Base-by-base conservation (phyloP, 2,888 invertebrate genomes). In the Dryobota labecula region DNA sequence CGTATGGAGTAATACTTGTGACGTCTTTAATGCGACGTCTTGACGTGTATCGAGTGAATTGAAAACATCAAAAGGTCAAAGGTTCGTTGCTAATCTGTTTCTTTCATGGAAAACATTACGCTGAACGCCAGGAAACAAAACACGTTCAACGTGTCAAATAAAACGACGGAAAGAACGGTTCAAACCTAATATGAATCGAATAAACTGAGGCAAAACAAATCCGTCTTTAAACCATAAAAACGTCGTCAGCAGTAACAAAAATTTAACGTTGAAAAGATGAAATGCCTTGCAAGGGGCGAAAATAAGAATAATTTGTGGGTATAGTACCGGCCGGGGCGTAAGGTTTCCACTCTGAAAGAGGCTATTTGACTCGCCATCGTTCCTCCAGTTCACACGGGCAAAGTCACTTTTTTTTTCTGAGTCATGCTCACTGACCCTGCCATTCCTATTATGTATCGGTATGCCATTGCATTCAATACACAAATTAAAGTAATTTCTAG, bases 241-340 rank as follows among this genome's bases (percentile, higher is more conserved):
- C 80, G 87, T 89, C 85, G 82, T 87, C 88, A 89, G 87, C 87
- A 88, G 90, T 88, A 88, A 84, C 84, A 86, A 85, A 89, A 90
- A 85, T 86, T 84, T 77, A 66, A 86, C 80, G 83, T 86, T 86
- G 81, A 85, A 87, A 89, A 86, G 80, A 87, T 87, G 86, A 87
- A 90, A 87, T 91, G 83, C 86, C 74, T 86, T 85, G 82, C 84
- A 86, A 87, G 86, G 87, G 86, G 88, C 85, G 86, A 90, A 90
- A 92, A 91, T 90, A 91, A 88, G 80, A 90, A 90, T 89, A 86
- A 90, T 89, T 90, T 89, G 85, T 89, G 86, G 87, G 87, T 87
- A 87, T 76, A 86, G 86, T 83, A 81, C 79, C 77, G 80, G 76
- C 80, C 62, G 72, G 84, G 73, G 91, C 87, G 86, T 91, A 87